Percentiles rank a stretch among this genome's conserved stretches.
phyloP scores from a whole-genome alignment of 2,113 vertebrate genomes.

The Hemiscyllium ocellatum region DNA sequence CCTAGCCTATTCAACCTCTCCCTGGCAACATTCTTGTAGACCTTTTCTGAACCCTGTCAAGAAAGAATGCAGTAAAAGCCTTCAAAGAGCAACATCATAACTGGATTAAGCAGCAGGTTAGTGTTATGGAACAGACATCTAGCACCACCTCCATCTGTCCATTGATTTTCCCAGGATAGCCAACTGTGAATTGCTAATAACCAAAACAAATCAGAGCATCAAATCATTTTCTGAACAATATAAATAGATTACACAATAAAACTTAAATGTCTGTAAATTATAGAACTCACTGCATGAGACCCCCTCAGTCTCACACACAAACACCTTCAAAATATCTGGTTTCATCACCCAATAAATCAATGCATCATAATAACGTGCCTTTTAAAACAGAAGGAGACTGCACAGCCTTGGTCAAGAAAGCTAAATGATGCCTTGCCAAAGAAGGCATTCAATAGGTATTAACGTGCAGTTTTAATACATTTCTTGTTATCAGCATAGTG shows the following conservation, averaged over 20 bases:
- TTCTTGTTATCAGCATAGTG: too few relatives aligned
- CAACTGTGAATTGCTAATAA: background rate
- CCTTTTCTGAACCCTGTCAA: too few relatives aligned
- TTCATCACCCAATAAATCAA: background rate
- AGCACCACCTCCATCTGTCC: background rate
- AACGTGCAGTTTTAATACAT: background rate
- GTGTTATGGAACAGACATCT: background rate
- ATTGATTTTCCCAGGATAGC: background rate
- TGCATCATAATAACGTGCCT: background rate
- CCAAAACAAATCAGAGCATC: background rate
- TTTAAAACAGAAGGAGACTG: background rate
- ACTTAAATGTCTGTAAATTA: background rate
- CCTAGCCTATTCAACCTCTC: too few relatives aligned
- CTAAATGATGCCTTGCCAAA: background rate
- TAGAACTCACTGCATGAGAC: background rate
- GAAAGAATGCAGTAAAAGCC: too few relatives aligned
- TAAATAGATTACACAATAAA: background rate
- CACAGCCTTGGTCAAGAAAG: too few relatives aligned
- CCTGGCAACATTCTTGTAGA: too few relatives aligned
- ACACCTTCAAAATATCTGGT: background rate
- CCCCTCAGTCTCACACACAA: background rate
- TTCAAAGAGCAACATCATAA: background rate
- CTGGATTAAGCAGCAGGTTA: background rate
- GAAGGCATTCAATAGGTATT: background rate
- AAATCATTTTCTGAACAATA: background rate